A percentile compares a stretch with the other conserved stretches of the same genome.
Conservation (phyloP, 2,888 invertebrate genomes). For the Ophion costatus region DNA sequence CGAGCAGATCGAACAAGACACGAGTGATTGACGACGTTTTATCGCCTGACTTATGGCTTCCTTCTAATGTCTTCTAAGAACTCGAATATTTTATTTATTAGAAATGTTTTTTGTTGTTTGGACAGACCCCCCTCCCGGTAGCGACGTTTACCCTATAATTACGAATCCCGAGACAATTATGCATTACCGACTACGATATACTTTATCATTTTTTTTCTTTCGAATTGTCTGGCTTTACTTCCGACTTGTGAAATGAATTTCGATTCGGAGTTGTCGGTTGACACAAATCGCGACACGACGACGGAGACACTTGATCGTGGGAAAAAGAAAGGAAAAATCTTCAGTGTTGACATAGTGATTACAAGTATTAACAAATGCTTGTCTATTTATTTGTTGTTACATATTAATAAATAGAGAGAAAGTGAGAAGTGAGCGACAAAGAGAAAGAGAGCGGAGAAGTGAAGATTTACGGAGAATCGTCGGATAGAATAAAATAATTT, state of each 20-base stretch:
- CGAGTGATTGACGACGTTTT: conserved; percentile 70
- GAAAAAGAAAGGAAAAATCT: conserved; percentile 73
- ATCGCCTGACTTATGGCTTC: conserved; percentile 74
- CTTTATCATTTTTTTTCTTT: conserved; percentile 25
- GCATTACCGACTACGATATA: conserved; percentile 8
- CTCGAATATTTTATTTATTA: conserved; percentile 77
- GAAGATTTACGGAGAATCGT: conserved; percentile 71
- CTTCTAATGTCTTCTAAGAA: conserved; percentile 79
- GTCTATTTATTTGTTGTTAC: conserved; percentile 82
- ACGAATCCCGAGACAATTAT: conserved; percentile 9
- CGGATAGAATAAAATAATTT: conserved; percentile 79
- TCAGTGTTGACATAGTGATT: conserved; percentile 80
- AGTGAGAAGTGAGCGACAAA: conserved; percentile 70
- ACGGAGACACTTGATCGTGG: conserved; percentile 66
- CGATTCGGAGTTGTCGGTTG: conserved; percentile 17
- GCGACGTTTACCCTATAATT: conserved; percentile 70
- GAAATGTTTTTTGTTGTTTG: conserved; percentile 71
- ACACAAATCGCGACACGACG: conserved; percentile 45
- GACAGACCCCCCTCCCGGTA: conserved; percentile 68
- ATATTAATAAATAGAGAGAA: conserved; percentile 79
- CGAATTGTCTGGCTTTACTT: conserved; percentile 10
- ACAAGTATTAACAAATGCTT: conserved; percentile 81
- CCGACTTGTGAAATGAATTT: conserved; percentile 24
- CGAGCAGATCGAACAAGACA: conserved; percentile 21
- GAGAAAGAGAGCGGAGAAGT: conserved; percentile 63